Evolutionary conservation across 2,113 vertebrate species (phyloP), one percentile per base, ranked within the genome.

Genomic region (Cochlearius cochlearius): DNA sequence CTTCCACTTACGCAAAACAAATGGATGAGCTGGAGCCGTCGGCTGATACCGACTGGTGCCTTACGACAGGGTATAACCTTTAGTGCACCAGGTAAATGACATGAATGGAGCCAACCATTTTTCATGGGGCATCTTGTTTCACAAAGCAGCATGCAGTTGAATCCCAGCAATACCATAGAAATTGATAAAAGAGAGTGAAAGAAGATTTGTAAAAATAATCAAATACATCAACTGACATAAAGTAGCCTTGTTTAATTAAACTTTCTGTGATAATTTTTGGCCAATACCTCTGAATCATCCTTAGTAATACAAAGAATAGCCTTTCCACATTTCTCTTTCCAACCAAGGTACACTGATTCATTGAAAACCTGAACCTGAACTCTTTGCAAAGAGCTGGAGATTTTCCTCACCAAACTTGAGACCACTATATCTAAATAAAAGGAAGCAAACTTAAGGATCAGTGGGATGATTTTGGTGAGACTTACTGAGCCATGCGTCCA

Each of bases 401-500:
- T 62, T 93, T 85, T 64, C 23, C 53, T 16, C 23, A 36, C 15
- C 36, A 32, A 52, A 79, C 6, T 47, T 32, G 22, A 45, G 47
- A 72, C 9, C 9, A 11, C 10, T 81, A 1, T 36, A 68, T 52
- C 43, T 79, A 64, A 69, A 87, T 8, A 39, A 11, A 81, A 39
- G 21, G 49, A 80, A 55, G 17, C 12, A 87, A 90, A 81, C 13
- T 25, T 63, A 68, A 77, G 14, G 32, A 32, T n/a, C 27, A 50
- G 8, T 72, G 30, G 14, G 3, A 71, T 71, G 20, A n/a, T 82
- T 67, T 66, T 75, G 34, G 34, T 63, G 74, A 79, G 85, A 79
- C 20, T 56, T 68, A 34, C 17, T 39, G 12, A 49, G 49, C 10
- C 15, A 16, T 1, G 0, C 21, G 39, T 38, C 43, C 2, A 0